A percentile compares a stretch with the other conserved stretches of the same genome.
Evolutionary conservation across 2,888 invertebrate genomes (phyloP).

Genomic region (Habroteleia sp.): DNA sequence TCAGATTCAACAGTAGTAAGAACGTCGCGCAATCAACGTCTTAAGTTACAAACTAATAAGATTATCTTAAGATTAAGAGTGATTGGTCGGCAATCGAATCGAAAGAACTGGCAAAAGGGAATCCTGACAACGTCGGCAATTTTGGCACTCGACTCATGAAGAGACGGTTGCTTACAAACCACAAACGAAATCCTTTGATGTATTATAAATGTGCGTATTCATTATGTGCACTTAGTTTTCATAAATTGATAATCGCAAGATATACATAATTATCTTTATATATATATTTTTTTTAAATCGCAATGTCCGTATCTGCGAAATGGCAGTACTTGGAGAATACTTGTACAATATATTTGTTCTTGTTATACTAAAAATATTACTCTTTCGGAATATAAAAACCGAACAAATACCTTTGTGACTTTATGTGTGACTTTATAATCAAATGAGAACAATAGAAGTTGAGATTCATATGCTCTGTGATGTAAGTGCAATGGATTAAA

Average conservation of each 20-base stretch:
- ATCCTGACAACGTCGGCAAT: conserved; percentile 48
- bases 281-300: conserved; percentile 22
- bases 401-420: too few species aligned
- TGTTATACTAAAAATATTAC: conserved; percentile 50
- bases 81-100: conserved; percentile 45
- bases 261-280: conserved; percentile 22
- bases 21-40: conserved; percentile 37
- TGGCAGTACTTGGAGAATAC: conserved; percentile 46
- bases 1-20: too few species aligned
- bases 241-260: conserved; percentile 35
- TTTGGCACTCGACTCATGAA: conserved; percentile 74
- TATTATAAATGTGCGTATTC: conserved; percentile 71
- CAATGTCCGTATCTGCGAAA: conserved; percentile 7
- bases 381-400: conserved; percentile 37
- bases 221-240: conserved; percentile 67
- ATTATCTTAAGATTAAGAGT: conserved; percentile 52
- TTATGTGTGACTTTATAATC: too few species aligned
- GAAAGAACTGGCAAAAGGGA: conserved; percentile 30
- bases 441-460: too few species aligned
- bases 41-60: conserved; percentile 64
- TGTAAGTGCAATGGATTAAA: too few species aligned
- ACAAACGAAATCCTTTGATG: conserved; percentile 30
- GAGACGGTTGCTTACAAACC: neutral
- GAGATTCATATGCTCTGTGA: too few species aligned
- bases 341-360: conserved; percentile 42